Evolutionary conservation across 2,888 invertebrate species (phyloP).

Genomic region (Drosophila mayaguana): DNA sequence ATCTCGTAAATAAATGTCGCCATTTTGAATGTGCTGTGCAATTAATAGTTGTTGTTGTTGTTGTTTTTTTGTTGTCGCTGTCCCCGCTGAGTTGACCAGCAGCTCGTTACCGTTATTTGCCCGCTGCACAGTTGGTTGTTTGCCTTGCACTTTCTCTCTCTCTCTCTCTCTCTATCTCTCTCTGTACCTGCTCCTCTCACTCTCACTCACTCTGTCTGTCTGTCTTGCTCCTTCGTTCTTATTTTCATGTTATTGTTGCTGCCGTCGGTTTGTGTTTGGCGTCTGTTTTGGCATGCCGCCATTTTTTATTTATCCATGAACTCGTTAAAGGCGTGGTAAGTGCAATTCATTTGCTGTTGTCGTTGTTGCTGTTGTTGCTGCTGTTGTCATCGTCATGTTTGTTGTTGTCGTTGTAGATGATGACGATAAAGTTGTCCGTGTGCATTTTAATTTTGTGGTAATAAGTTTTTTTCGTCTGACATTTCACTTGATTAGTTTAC

Average conservation of each 20-base stretch:
- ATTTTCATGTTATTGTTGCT: slow-evolving; percentile 21
- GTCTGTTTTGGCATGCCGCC: slow-evolving; percentile 77
- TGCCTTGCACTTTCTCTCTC: slow-evolving; percentile 2
- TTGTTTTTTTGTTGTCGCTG: slow-evolving; percentile 22
- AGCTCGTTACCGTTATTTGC: slow-evolving; percentile 41
- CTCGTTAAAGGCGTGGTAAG: slow-evolving; percentile 70
- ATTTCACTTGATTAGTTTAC: slow-evolving; percentile 31
- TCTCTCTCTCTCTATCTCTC: neutral
- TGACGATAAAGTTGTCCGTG: slow-evolving; percentile 47
- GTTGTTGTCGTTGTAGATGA: slow-evolving; percentile 29
- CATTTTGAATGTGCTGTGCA: slow-evolving; percentile 56
- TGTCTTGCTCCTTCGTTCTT: slow-evolving; percentile 9
- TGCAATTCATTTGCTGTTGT: slow-evolving; percentile 40
- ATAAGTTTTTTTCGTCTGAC: slow-evolving; percentile 28
- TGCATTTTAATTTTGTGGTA: slow-evolving; percentile 50
- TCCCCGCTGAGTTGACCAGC: slow-evolving; percentile 42
- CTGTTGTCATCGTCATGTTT: slow-evolving; percentile 15
- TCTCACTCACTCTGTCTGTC: neutral
- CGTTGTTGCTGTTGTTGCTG: slow-evolving; percentile 16
- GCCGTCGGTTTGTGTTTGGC: slow-evolving; percentile 39
- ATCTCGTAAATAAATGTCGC: slow-evolving; percentile 49
- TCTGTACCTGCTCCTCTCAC: neutral
- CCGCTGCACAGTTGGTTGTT: slow-evolving; percentile 28
- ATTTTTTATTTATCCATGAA: slow-evolving; percentile 75
- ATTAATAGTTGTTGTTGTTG: slow-evolving; percentile 52